Conservation (phyloP, 2,797 vertebrate species). For the Eulemur coronatus region DNA sequence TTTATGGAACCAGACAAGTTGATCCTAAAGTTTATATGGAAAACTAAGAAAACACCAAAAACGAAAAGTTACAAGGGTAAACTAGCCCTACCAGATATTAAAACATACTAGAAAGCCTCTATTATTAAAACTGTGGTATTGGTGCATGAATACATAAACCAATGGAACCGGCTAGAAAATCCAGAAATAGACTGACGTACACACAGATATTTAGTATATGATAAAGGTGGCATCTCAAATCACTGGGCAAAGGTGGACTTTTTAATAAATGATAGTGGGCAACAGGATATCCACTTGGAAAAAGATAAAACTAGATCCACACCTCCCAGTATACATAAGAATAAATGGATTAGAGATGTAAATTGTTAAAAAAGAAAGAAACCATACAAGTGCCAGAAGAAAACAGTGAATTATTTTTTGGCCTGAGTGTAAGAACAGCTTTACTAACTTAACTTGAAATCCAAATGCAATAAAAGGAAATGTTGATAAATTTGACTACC, state of each 20-base stretch:
- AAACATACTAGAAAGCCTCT: too few species aligned
- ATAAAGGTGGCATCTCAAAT: too few species aligned
- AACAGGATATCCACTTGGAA: neutral
- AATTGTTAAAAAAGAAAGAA: slow-evolving; percentile 13
- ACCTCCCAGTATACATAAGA: neutral
- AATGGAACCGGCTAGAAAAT: too few species aligned
- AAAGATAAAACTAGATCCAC: neutral
- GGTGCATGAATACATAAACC: too few species aligned
- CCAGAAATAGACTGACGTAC: too few species aligned
- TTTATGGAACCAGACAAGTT: too few species aligned
- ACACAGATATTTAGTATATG: too few species aligned
- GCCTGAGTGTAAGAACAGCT: neutral
- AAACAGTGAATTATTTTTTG: neutral
- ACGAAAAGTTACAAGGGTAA: too few species aligned
- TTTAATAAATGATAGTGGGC: neutral
- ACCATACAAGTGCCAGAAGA: neutral
- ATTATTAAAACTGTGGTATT: too few species aligned
- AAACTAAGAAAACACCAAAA: too few species aligned
- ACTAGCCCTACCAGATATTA: too few species aligned
- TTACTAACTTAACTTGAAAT: slow-evolving; percentile 9
- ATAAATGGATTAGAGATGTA: neutral
- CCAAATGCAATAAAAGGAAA: neutral
- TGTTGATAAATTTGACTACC: neutral
- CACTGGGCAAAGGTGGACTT: neutral
- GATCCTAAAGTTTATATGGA: too few species aligned